phyloP scores from a whole-genome alignment of 1,140 invertebrate genomes.

The Diuraphis noxia region DNA sequence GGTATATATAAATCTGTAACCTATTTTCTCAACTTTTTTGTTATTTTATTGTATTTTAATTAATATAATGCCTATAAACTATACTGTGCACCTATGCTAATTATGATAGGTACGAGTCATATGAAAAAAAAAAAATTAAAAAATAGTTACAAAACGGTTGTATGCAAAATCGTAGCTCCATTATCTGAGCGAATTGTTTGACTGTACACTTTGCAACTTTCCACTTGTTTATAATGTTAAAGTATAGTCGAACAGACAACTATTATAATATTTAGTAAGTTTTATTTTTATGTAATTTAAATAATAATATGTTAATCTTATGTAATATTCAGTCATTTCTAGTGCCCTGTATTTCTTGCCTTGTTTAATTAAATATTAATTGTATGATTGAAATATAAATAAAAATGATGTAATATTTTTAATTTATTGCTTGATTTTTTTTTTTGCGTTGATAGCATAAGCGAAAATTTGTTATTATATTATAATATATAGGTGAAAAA shows the following conservation, averaged over 20 bases:
- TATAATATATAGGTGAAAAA: too few species aligned
- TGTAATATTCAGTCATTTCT: slow-evolving; percentile 37
- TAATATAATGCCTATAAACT: neutral
- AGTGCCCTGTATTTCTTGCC: slow-evolving; percentile 46
- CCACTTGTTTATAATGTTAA: neutral
- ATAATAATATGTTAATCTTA: slow-evolving; percentile 4
- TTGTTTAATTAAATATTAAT: slow-evolving; percentile 45
- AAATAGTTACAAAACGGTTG: neutral
- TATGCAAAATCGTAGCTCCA: too few species aligned
- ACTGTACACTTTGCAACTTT: neutral
- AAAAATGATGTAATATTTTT: slow-evolving; percentile 16
- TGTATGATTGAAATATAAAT: slow-evolving; percentile 12
- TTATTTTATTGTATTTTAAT: neutral
- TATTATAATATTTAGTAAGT: neutral
- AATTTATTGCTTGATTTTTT: neutral
- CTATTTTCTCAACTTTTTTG: neutral
- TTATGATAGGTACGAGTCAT: neutral
- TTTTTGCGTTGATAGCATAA: neutral
- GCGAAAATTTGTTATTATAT: neutral
- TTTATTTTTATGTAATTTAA: slow-evolving; percentile 7
- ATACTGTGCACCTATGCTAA: neutral
- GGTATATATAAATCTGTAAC: neutral
- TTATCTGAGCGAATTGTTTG: too few species aligned
- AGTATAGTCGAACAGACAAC: neutral
- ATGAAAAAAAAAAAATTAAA: neutral